Conservation (phyloP, 1,140 invertebrate species). For the Hetaerina americana region DNA sequence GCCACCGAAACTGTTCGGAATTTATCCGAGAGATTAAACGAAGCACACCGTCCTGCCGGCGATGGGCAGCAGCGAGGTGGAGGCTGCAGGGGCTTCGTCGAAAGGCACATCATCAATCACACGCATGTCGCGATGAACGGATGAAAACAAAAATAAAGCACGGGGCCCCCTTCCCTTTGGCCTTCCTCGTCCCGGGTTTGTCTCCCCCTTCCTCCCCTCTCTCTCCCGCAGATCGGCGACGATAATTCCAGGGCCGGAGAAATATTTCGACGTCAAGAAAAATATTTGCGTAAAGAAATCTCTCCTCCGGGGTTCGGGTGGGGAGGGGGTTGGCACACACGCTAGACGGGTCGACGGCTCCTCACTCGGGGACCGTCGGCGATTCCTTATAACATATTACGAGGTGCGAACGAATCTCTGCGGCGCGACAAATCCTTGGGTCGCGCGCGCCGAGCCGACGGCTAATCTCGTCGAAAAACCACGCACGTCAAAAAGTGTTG, state of each 20-base stretch:
- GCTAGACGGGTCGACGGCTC: not conserved
- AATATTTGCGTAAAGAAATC: not conserved
- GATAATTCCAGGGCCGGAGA: no score
- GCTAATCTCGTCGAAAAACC: not conserved
- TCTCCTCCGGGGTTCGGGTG: no score
- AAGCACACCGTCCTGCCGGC: not conserved
- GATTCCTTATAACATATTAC: no score
- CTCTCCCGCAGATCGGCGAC: no score
- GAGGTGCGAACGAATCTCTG: not conserved
- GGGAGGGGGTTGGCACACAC: not conserved
- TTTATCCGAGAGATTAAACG: not conserved
- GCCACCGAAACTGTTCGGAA: not conserved
- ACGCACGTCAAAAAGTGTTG: no score
- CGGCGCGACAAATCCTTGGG: not conserved
- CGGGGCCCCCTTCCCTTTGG: no score
- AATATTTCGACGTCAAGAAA: no score
- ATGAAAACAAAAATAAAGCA: no score
- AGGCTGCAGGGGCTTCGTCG: no score
- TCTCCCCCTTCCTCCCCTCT: not conserved
- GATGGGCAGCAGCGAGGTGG: not conserved
- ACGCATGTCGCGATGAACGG: not conserved
- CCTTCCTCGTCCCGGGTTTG: not conserved
- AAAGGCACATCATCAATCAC: not conserved
- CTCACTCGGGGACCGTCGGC: not conserved
- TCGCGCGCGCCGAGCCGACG: not conserved